Conservation (phyloP, 2,113 vertebrate species). For the Mugil cephalus region DNA sequence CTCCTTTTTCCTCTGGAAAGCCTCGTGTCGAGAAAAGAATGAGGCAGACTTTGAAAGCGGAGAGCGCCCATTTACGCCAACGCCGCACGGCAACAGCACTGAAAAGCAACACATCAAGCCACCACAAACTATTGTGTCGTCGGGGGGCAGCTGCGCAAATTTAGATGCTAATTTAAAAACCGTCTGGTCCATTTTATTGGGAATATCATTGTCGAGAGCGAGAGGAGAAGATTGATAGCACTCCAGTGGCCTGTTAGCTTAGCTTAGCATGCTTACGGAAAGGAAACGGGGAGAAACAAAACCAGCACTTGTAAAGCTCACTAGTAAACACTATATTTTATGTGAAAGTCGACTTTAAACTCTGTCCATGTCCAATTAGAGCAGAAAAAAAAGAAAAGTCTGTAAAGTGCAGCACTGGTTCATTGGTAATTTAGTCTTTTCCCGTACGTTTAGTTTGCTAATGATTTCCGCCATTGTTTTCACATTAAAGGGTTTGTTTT, state of each 20-base stretch:
- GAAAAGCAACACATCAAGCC: background rate
- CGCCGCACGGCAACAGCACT: conserved; percentile 2
- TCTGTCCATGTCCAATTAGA: no score
- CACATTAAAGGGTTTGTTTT: no score
- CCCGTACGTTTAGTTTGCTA: no score
- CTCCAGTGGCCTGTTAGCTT: no score
- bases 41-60: conserved; percentile 51
- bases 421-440: no score
- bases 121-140: conserved; percentile 28
- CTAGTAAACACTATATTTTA: background rate
- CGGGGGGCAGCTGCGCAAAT: conserved; percentile 22
- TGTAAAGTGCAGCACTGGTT: no score
- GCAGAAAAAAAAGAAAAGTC: no score
- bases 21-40: conserved; percentile 58
- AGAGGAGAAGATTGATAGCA: no score
- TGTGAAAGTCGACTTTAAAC: no score
- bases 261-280: background rate
- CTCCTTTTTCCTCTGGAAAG: conserved; percentile 31
- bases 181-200: no score
- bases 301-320: conserved; percentile 2
- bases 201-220: no score
- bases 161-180: conserved; percentile 13
- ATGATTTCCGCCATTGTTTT: no score
- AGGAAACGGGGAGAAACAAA: background rate
- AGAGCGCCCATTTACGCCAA: conserved; percentile 46